Evolutionary conservation across 2,797 vertebrate genomes (phyloP).

Genomic region (Diceros bicornis): DNA sequence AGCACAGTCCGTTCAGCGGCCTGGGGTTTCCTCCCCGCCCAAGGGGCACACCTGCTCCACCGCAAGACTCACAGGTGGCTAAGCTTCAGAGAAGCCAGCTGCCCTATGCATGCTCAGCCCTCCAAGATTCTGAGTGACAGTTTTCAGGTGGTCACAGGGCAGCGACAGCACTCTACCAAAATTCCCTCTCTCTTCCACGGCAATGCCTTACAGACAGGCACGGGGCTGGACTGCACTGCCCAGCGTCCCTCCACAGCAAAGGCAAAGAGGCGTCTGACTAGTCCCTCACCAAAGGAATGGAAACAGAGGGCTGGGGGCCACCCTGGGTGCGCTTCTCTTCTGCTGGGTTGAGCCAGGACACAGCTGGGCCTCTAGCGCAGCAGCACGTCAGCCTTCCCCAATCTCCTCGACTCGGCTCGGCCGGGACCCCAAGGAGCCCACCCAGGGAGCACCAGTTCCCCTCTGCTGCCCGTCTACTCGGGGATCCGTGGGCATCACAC

Average conservation of each 20-base stretch:
- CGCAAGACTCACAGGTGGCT: accelerated
- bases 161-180: too few species aligned
- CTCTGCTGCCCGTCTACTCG: neutral
- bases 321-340: neutral
- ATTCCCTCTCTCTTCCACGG: neutral
- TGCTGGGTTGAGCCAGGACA: neutral
- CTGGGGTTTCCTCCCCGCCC: neutral
- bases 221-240: accelerated
- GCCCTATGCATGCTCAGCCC: neutral
- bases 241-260: neutral
- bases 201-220: accelerated
- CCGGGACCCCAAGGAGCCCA: neutral
- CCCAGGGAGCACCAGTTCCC: neutral
- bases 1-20: neutral
- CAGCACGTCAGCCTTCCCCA: too few species aligned
- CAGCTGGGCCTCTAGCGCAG: neutral
- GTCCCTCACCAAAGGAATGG: accelerated
- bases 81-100: neutral
- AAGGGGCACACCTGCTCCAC: neutral
- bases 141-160: accelerated
- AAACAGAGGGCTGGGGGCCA: accelerated
- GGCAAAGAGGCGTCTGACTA: too few species aligned
- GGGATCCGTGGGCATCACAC: accelerated
- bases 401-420: neutral
- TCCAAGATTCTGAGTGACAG: neutral